A percentile compares a stretch with the other conserved stretches of the same genome.
These are phyloP conservation scores for Drosophila elegans DNA, from an alignment of 1,140 invertebrate species.

Conservation along the genomic window DNA sequence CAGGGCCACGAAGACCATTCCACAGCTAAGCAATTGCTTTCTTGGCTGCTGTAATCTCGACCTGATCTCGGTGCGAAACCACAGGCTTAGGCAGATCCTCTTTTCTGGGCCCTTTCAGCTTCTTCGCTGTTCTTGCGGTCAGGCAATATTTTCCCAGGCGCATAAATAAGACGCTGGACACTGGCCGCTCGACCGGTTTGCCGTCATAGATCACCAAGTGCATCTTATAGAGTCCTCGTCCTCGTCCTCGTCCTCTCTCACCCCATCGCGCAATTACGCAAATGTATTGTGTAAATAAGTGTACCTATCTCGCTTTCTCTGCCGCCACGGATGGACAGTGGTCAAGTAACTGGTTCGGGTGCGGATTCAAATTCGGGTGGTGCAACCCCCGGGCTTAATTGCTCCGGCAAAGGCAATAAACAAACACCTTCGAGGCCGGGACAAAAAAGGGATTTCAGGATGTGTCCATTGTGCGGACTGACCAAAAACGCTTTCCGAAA, in stretches of 20 bases:
- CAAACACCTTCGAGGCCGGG: conserved; percentile 52
- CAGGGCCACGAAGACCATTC: conserved; percentile 2
- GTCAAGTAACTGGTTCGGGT: conserved; percentile 22
- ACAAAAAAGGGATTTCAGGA: conserved; percentile 49
- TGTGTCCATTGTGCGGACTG: conserved; percentile 35
- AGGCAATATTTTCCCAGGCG: conserved; percentile 64
- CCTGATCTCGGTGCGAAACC: conserved; percentile 36
- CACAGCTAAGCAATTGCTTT: not conserved
- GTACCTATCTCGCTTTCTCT: conserved; percentile 32
- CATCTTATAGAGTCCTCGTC: conserved; percentile 8
- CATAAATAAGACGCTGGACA: conserved; percentile 64
- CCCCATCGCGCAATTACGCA: conserved; percentile 52
- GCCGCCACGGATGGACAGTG: conserved; percentile 37
- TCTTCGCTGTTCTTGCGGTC: conserved; percentile 39
- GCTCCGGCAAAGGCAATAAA: conserved; percentile 52
- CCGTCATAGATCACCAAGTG: conserved; percentile 54
- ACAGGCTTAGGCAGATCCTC: conserved; percentile 45
- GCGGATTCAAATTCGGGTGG: conserved; percentile 26
- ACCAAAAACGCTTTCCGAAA: conserved; percentile 52
- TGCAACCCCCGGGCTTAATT: conserved; percentile 63
- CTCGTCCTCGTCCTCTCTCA: not conserved
- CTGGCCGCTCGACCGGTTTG: conserved; percentile 47
- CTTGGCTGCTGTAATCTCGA: conserved; percentile 48
- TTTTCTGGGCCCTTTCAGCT: conserved; percentile 21
- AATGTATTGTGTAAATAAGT: conserved; percentile 66